Conservation (phyloP, 2,797 vertebrate genomes). For the Psittacula derbiana region DNA sequence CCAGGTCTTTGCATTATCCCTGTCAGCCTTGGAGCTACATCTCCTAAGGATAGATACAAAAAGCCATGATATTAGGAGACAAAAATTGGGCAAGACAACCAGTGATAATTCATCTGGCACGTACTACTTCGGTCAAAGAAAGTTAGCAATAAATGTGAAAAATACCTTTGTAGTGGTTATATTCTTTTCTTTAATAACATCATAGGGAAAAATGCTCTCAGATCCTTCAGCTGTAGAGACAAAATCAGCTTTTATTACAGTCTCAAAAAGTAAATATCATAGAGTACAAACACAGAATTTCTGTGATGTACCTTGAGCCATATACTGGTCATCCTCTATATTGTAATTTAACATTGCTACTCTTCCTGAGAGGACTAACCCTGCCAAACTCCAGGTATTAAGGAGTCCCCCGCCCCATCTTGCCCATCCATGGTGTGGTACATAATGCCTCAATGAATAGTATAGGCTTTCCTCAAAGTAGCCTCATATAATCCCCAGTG, state of each 20-base stretch:
- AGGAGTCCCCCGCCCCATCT: accelerated
- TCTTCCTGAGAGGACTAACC: background rate
- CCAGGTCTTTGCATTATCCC: background rate
- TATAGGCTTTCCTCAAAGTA: background rate
- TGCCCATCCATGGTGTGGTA: background rate
- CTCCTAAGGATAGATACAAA: background rate
- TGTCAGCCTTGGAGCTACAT: background rate
- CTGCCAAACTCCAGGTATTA: background rate
- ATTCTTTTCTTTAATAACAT: background rate
- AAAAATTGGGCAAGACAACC: background rate
- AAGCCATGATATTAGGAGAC: background rate
- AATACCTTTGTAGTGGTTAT: background rate
- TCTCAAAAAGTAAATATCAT: slow-evolving; percentile 36
- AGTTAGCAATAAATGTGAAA: background rate
- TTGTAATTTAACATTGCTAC: background rate
- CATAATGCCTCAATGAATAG: background rate
- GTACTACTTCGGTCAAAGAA: background rate
- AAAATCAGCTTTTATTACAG: slow-evolving; percentile 18
- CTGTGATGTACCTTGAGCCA: background rate
- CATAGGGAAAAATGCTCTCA: background rate
- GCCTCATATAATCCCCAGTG: background rate
- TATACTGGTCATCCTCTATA: background rate
- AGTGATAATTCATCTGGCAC: background rate
- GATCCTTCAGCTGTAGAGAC: background rate
- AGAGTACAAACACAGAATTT: background rate